Evolutionary conservation across 2,888 invertebrate species (phyloP).

Genomic region (Lasiommata megera): DNA sequence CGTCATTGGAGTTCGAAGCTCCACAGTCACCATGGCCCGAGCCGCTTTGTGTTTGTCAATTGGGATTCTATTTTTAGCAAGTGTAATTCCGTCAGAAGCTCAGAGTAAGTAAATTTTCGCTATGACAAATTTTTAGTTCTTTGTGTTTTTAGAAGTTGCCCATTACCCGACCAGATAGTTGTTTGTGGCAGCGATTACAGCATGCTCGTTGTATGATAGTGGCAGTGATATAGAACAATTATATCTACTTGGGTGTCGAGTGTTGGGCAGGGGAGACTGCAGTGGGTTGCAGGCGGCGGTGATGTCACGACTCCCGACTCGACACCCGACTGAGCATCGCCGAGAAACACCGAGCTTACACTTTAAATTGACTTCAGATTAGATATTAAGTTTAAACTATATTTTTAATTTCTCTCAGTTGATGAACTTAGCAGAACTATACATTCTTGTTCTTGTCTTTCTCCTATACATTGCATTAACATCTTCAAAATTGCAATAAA

Average conservation of each 20-base stretch:
- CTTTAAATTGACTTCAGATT: too few relatives aligned
- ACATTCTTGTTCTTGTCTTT: too few relatives aligned
- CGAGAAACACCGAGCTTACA: too few relatives aligned
- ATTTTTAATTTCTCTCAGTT: too few relatives aligned
- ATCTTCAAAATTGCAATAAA: too few relatives aligned
- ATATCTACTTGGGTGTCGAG: not conserved
- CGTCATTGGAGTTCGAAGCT: not conserved
- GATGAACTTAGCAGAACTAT: too few relatives aligned
- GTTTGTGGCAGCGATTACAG: slow-evolving; percentile 10
- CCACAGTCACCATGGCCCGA: slow-evolving; percentile 33
- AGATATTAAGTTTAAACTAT: too few relatives aligned
- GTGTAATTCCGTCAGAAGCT: slow-evolving; percentile 52
- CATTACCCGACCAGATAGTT: not conserved
- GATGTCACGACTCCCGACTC: not conserved
- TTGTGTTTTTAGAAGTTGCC: not conserved
- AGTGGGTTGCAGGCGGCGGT: not conserved
- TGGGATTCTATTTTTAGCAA: slow-evolving; percentile 62
- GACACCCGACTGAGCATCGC: not conserved
- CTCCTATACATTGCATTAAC: too few relatives aligned
- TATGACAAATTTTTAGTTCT: not conserved
- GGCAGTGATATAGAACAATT: not conserved
- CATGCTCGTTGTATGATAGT: not conserved
- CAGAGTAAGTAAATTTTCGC: slow-evolving; percentile 53
- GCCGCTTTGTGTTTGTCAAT: slow-evolving; percentile 38
- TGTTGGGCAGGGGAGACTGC: not conserved